Conservation (phyloP, 1,140 invertebrate species). For the Polypedilum vanderplanki region DNA sequence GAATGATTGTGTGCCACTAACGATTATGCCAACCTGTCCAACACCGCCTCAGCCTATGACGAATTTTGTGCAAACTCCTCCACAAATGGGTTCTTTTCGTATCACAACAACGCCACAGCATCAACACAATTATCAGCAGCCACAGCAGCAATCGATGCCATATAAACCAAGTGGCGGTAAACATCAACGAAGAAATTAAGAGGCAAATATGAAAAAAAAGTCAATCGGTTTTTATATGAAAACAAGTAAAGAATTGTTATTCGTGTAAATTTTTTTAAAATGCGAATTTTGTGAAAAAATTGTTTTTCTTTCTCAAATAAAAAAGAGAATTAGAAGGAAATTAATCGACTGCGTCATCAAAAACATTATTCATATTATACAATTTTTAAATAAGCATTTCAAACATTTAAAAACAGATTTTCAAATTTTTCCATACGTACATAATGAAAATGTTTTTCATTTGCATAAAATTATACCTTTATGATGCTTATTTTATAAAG, state of each 20-base stretch:
- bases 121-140: not conserved
- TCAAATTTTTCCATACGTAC: too few species aligned
- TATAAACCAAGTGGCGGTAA: not conserved
- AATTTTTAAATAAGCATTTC: not conserved
- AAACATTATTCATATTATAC: not conserved
- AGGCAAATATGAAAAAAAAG: not conserved
- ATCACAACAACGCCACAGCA: not conserved
- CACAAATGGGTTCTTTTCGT: not conserved
- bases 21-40: conserved; percentile 38
- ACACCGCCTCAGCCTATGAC: not conserved
- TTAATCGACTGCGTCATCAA: too few species aligned
- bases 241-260: too few species aligned
- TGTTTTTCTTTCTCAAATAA: not conserved
- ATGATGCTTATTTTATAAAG: not conserved
- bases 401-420: too few species aligned
- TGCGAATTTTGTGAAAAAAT: too few species aligned
- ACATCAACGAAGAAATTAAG: conserved; percentile 12
- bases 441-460: not conserved
- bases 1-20: conserved; percentile 64
- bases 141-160: not conserved
- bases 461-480: not conserved
- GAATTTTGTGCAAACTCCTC: not conserved
- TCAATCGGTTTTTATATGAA: not conserved
- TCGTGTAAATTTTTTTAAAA: too few species aligned
- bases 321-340: too few species aligned